Conservation (phyloP, 2,113 vertebrate genomes). For the Dipodomys merriami region DNA sequence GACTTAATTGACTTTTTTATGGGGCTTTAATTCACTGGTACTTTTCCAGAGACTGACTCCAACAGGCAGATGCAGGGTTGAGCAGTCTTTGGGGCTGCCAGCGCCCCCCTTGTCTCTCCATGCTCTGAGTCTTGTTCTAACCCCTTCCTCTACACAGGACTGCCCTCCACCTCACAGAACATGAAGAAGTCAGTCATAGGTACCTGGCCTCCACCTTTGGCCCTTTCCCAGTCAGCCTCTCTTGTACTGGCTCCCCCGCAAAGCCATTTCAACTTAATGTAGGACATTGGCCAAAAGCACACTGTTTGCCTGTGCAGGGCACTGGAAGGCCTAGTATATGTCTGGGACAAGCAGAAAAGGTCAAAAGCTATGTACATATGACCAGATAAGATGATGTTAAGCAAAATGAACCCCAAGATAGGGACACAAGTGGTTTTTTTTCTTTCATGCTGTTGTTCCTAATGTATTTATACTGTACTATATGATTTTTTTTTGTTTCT, state of each 20-base stretch:
- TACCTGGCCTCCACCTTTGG: neutral
- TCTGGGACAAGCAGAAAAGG: too few relatives aligned
- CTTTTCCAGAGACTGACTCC: conserved; percentile 80
- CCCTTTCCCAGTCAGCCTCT: neutral
- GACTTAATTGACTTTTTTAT: conserved; percentile 83
- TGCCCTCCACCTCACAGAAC: neutral
- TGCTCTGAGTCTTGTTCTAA: neutral
- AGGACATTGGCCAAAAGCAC: conserved; percentile 39
- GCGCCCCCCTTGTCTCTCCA: neutral
- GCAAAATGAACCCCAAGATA: too few relatives aligned
- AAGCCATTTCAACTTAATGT: conserved; percentile 56
- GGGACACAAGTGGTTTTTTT: too few relatives aligned
- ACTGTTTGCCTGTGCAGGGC: neutral
- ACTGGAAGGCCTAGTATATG: neutral
- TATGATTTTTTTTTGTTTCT: too few relatives aligned
- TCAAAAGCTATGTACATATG: too few relatives aligned
- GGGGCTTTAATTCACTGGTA: conserved; percentile 82
- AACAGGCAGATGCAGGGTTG: conserved; percentile 62
- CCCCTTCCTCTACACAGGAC: neutral
- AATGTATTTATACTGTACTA: too few relatives aligned
- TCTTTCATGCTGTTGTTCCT: too few relatives aligned
- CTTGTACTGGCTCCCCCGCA: neutral
- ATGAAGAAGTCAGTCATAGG: neutral
- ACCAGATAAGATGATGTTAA: too few relatives aligned
- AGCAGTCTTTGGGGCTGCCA: conserved; percentile 32